Evolutionary conservation across 2,113 vertebrate species (phyloP), one percentile per base, ranked within the genome.

Genomic region (Pelusios castaneus): DNA sequence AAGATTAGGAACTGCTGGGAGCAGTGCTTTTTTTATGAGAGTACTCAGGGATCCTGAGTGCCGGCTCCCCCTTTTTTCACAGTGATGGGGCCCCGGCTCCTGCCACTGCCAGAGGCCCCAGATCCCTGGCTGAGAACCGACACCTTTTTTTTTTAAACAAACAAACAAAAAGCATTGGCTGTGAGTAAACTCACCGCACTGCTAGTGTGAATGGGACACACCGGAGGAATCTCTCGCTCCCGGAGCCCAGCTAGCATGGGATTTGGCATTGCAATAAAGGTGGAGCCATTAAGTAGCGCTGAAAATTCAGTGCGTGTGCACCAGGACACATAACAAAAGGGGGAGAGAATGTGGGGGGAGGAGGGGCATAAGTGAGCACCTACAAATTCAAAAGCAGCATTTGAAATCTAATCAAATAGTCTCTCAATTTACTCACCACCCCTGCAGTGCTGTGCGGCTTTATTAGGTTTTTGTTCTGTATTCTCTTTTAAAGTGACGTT

Each of bases 401-500:
- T 98, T 96, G 96, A 97, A 97, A 97, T 97, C 95, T 97, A 97
- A 97, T 98, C 96, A 97, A 96, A 98, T 96, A 97, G 94, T 96
- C 95, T 90, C 80, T 97, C 96, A 96, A 96, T 98, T 97, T 97
- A 96, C 95, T 97, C 89, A 93, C 93, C 93, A 94, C 95, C 95
- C 95, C 96, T 96, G 94, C 22, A 73, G 95, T 96, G 95, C 96
- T 89, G 82, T 94, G 94, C 93, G 94, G 92, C 94, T 97, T 97
- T 97, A 97, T 97, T 97, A 97, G 91, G 95, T 93, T 96, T 97
- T 97, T 97, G 96, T 97, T 97, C 92, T 9, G 31, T 91, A 97
- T 97, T 97, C 96, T 92, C 93, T 97, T 98, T 98, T 97, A 96
- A 98, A 98, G 92, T 97, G 96, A 96, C 96, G 96, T 97, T 97